Evolutionary conservation across 1,140 invertebrate species (phyloP).

Genomic region (Cydia splendana): DNA sequence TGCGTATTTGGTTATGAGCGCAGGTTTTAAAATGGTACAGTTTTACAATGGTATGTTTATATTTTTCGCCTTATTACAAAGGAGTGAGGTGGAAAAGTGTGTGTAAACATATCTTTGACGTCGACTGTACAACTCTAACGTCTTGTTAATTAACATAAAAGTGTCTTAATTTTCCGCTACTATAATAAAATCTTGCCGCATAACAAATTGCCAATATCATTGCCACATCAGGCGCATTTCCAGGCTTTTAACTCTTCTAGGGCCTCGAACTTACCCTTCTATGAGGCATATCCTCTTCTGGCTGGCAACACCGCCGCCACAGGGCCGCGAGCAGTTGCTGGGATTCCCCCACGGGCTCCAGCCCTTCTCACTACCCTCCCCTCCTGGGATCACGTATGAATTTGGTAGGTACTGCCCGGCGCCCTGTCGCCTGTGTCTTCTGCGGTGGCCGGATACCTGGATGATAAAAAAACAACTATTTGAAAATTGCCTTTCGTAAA

Average conservation of each 20-base stretch:
- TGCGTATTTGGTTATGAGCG: no score
- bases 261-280: constrained; percentile 74
- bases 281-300: constrained; percentile 86
- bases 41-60: no score
- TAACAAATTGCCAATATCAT: neutral
- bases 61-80: no score
- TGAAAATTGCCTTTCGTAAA: constrained; percentile 41
- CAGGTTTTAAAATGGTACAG: no score
- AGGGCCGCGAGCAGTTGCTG: constrained; percentile 90
- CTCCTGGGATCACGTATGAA: constrained; percentile 84
- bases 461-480: neutral
- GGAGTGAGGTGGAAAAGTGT: no score
- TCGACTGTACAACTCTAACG: no score
- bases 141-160: no score
- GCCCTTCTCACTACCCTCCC: constrained; percentile 75
- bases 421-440: constrained; percentile 86
- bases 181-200: no score
- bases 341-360: constrained; percentile 90
- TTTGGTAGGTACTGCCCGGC: constrained; percentile 84
- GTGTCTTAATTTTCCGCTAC: no score
- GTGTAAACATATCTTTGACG: no score
- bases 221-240: neutral
- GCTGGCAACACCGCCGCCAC: constrained; percentile 92
- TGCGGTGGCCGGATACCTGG: constrained; percentile 75
- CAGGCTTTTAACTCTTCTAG: neutral